A percentile compares a stretch with the other conserved stretches of the same genome.
Conservation (phyloP, 2,888 invertebrate genomes). For the Tachina grossa region DNA sequence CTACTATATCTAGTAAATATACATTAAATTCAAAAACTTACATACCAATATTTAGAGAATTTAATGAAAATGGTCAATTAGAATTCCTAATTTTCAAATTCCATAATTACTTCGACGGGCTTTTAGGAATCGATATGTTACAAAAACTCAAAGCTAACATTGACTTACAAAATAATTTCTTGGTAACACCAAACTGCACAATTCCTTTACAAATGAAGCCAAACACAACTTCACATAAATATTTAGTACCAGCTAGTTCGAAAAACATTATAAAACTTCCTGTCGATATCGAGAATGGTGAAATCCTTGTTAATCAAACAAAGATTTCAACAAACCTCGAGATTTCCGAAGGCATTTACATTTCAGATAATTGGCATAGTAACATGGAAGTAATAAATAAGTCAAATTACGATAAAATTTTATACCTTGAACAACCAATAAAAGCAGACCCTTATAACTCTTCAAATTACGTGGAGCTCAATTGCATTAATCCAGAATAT, state of each 20-base stretch:
- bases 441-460: constrained; percentile 16
- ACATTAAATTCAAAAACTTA: constrained; percentile 10
- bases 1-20: constrained; percentile 2
- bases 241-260: background rate
- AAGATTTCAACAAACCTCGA: background rate
- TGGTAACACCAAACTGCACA: constrained; percentile 5
- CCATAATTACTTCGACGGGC: background rate
- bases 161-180: constrained; percentile 15
- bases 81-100: background rate
- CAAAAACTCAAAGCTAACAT: background rate
- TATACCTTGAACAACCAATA: constrained; percentile 15
- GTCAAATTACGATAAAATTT: constrained; percentile 12
- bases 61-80: constrained; percentile 25
- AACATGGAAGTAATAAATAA: constrained; percentile 23
- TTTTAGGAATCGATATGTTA: background rate
- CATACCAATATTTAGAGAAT: constrained; percentile 33
- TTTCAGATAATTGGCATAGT: constrained; percentile 16
- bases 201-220: constrained; percentile 38
- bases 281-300: constrained; percentile 18
- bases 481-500: constrained; percentile 25
- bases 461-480: constrained; percentile 8
- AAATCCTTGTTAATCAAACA: constrained; percentile 6
- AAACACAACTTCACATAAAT: constrained; percentile 5
- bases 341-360: constrained; percentile 15
- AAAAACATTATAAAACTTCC: constrained; percentile 19